These are phyloP conservation scores for Clarias macrocephalus DNA, from an alignment of 2,113 vertebrate species.

Conservation along the genomic window DNA sequence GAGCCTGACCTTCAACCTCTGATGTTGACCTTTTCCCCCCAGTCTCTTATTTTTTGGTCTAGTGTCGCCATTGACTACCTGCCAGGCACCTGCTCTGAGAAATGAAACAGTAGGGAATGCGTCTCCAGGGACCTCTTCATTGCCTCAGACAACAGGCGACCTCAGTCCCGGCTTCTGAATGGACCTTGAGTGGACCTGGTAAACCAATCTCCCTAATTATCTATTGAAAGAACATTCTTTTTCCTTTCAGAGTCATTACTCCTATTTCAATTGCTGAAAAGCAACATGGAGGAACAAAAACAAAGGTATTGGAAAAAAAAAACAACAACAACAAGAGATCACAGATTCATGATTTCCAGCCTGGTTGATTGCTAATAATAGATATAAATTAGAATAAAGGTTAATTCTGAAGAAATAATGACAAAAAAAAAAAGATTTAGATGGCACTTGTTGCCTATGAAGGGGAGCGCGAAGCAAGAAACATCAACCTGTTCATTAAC, in stretches of 20 bases:
- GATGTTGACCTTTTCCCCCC: constrained; percentile 79
- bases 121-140: constrained; percentile 81
- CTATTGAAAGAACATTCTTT: constrained; percentile 81
- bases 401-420: not conserved
- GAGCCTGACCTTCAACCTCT: constrained; percentile 82
- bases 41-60: constrained; percentile 72
- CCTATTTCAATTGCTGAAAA: constrained; percentile 81
- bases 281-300: constrained; percentile 70
- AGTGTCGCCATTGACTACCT: constrained; percentile 91
- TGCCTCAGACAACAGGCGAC: constrained; percentile 71
- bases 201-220: constrained; percentile 96
- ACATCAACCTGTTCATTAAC: too few species aligned
- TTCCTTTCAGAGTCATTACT: constrained; percentile 77
- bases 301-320: constrained; percentile 52
- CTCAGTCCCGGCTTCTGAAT: constrained; percentile 73
- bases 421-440: constrained; percentile 31
- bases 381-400: constrained; percentile 64
- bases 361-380: constrained; percentile 69
- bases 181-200: constrained; percentile 74
- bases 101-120: constrained; percentile 86
- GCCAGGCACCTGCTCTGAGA: constrained; percentile 89
- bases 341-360: constrained; percentile 66
- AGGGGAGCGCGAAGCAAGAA: not conserved
- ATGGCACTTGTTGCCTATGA: constrained; percentile 24
- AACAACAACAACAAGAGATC: constrained; percentile 35